Base-by-base conservation (phyloP, 2,113 vertebrate species). In the Onychostoma macrolepis region DNA sequence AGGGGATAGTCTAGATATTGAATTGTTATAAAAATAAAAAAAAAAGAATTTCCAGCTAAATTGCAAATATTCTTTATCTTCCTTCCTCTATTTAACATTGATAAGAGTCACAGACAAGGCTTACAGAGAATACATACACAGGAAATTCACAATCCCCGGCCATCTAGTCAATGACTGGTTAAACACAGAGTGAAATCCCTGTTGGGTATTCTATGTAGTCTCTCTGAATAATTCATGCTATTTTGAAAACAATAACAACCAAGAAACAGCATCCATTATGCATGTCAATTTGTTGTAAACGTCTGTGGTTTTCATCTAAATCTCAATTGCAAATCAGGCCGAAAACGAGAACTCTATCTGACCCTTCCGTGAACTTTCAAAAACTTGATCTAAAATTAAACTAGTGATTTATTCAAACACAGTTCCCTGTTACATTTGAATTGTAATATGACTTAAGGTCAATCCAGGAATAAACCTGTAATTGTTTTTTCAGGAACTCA, bases 191-290 rank as follows among this genome's bases (percentile, higher is more conserved):
- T 79, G 50, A 83, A 83, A 86, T 86, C 87, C 86, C 86, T 77
- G 45, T 48, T 86, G 67, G 26, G 80, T 61, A 74, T 72, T 86
- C 50, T 24, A 86, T 38, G 13, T 45, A 83, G 48, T 77, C 36
- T 82, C 67, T 84, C 6, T 86, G 85, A 85, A 88, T 90, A 88
- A 90, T 87, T 85, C 71, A 88, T 82, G 74, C 50, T 87, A 85
- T 85, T 90, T 85, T 85, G 81, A 77, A 88, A 88, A 86, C 86
- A 88, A 88, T 88, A 85, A 87, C 84, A 71, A 48, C 79, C 75
- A 43, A 84, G 43, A 90, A 88, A 82, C 81, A 65, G 28, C 87
- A 76, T 75, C 75, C 80, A 86, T 67, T 80, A 67, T 43, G 77
- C 85, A 88, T 88, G 72, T 78, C 58, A 81, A 88, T 83, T 90